Conservation (phyloP, 2,888 invertebrate genomes). For the Plutella xylostella region DNA sequence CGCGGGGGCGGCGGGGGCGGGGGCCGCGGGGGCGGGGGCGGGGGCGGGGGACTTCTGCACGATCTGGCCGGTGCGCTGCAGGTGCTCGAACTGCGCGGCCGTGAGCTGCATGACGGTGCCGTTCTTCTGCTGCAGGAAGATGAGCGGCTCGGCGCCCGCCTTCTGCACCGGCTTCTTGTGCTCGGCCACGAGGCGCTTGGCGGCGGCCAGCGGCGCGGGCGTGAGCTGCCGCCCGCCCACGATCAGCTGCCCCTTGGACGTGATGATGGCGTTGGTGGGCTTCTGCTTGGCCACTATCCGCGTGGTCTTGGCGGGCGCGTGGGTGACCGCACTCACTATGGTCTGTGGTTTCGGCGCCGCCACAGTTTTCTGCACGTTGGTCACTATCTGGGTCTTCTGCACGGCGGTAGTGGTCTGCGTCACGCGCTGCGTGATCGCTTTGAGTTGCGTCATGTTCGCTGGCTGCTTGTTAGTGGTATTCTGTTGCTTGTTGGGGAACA, state of each 20-base stretch:
- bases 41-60: slow-evolving; percentile 40
- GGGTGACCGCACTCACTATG: slow-evolving; percentile 25
- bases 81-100: slow-evolving; percentile 60
- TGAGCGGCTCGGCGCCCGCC: slow-evolving; percentile 47
- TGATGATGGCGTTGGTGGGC: slow-evolving; percentile 64
- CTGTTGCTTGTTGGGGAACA: slow-evolving; percentile 66
- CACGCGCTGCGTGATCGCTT: slow-evolving; percentile 38
- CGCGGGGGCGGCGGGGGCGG: slow-evolving; percentile 13
- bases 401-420: background rate
- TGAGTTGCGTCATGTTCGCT: slow-evolving; percentile 44
- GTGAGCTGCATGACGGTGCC: slow-evolving; percentile 60
- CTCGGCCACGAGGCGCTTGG: slow-evolving; percentile 43
- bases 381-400: slow-evolving; percentile 26
- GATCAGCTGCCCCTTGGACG: slow-evolving; percentile 68
- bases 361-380: slow-evolving; percentile 36
- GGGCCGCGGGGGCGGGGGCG: slow-evolving; percentile 27
- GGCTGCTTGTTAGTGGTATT: no score
- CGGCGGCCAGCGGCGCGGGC: slow-evolving; percentile 49
- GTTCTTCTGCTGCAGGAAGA: slow-evolving; percentile 60
- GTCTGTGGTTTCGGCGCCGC: no score
- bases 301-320: slow-evolving; percentile 29
- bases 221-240: slow-evolving; percentile 57
- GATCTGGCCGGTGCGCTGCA: slow-evolving; percentile 59
- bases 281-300: slow-evolving; percentile 55
- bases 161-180: slow-evolving; percentile 47